phyloP scores from a whole-genome alignment of 1,140 invertebrate genomes.

The Kradibia gibbosae region DNA sequence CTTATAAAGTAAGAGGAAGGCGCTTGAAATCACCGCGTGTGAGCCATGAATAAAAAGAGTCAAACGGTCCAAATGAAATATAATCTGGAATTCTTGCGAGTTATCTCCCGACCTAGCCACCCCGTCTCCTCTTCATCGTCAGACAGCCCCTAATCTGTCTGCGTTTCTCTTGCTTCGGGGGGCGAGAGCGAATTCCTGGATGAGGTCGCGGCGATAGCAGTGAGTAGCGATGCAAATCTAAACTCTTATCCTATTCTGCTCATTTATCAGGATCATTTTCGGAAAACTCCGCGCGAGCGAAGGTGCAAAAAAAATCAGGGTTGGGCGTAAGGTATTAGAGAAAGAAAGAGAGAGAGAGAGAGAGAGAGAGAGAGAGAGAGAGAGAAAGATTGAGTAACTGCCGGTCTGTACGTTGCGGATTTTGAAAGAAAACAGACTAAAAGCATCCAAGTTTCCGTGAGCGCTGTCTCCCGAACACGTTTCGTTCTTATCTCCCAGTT shows the following conservation, averaged over 20 bases:
- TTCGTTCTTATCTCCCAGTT: conserved; percentile 20
- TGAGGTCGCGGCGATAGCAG: background rate
- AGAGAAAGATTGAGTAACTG: background rate
- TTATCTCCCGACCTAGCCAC: conserved; percentile 13
- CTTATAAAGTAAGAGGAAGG: background rate
- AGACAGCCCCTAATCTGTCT: conserved; percentile 29
- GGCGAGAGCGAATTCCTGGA: background rate
- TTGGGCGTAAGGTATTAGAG: conserved; percentile 7
- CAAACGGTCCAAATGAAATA: conserved; percentile 45
- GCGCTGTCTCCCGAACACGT: conserved; percentile 34
- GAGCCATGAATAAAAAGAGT: conserved; percentile 8
- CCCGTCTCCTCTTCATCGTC: background rate
- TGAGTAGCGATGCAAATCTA: conserved; percentile 47
- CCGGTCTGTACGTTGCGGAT: background rate
- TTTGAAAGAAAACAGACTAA: conserved; percentile 44
- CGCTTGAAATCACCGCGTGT: background rate
- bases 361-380: background rate
- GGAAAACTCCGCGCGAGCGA: conserved; percentile 10
- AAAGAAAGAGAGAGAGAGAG: background rate
- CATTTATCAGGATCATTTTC: conserved; percentile 52
- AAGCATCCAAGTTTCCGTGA: conserved; percentile 47
- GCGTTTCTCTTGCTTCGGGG: conserved; percentile 28
- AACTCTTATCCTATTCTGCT: conserved; percentile 44
- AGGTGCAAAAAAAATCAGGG: conserved; percentile 38
- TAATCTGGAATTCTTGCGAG: conserved; percentile 38